Percentiles rank a stretch among this genome's conserved stretches.
Conservation (phyloP, 2,113 vertebrate genomes). For the Chloebia gouldiae region DNA sequence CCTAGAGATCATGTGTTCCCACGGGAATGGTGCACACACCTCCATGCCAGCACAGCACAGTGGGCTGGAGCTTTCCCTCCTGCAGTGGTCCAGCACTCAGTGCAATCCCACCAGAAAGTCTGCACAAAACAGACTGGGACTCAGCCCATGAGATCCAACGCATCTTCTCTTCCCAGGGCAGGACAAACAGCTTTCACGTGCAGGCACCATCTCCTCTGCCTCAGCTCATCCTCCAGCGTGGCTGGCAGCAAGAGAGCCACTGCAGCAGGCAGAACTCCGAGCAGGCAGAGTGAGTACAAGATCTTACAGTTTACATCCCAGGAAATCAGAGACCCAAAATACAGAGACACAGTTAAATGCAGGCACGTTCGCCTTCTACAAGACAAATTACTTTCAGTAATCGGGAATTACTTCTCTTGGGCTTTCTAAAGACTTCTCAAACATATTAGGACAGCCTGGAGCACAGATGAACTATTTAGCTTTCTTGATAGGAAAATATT, state of each 20-base stretch:
- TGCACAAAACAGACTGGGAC: background rate
- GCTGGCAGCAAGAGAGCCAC: background rate
- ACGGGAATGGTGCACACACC: background rate
- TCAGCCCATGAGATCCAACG: background rate
- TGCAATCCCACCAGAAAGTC: background rate
- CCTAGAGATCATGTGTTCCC: background rate
- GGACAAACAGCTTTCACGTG: background rate
- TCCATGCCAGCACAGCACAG: background rate
- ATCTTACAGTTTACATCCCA: background rate
- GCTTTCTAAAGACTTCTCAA: conserved; percentile 59
- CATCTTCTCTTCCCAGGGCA: background rate
- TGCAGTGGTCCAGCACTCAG: background rate
- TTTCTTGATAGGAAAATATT: conserved; percentile 37
- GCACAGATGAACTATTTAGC: conserved; percentile 33
- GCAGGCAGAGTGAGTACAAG: background rate
- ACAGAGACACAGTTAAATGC: background rate
- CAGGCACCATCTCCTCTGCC: background rate
- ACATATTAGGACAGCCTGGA: conserved; percentile 34
- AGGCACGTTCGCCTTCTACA: background rate
- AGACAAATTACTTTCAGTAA: conserved; percentile 57
- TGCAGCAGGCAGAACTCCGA: rapidly evolving
- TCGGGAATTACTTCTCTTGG: conserved; percentile 48
- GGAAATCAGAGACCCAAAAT: background rate
- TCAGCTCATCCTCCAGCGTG: rapidly evolving
- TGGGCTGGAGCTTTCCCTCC: background rate